Evolutionary conservation across 2,888 invertebrate species (phyloP).

Genomic region (Hyalella azteca): DNA sequence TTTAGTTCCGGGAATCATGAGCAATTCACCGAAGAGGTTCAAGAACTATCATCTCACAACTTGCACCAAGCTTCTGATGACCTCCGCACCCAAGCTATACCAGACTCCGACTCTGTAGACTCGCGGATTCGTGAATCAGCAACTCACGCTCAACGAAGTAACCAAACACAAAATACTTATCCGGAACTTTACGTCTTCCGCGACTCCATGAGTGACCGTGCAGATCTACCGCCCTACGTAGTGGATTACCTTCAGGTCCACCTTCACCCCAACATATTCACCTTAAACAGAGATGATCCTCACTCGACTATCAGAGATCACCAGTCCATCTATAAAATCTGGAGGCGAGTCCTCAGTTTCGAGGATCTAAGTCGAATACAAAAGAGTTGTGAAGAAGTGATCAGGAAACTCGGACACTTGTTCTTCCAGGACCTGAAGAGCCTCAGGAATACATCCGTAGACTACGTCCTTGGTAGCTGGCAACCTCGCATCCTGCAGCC

Average conservation of each 20-base stretch:
- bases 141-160: neutral
- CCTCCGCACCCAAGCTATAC: neutral
- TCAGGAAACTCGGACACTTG: neutral
- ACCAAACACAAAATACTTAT: neutral
- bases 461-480: neutral
- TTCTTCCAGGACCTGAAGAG: neutral
- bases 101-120: too few relatives aligned
- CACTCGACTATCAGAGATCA: neutral
- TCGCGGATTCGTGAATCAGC: neutral
- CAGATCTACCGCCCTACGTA: neutral
- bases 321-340: neutral
- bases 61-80: neutral
- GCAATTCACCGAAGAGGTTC: neutral
- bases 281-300: neutral
- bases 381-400: neutral
- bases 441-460: neutral
- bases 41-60: neutral
- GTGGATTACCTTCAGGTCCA: neutral
- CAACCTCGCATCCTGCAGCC: neutral
- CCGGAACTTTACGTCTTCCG: neutral
- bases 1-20: neutral
- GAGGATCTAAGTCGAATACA: neutral
- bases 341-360: neutral
- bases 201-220: neutral
- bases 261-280: neutral